Conservation (phyloP, 1,140 invertebrate genomes). For the Nephotettix cincticeps region DNA sequence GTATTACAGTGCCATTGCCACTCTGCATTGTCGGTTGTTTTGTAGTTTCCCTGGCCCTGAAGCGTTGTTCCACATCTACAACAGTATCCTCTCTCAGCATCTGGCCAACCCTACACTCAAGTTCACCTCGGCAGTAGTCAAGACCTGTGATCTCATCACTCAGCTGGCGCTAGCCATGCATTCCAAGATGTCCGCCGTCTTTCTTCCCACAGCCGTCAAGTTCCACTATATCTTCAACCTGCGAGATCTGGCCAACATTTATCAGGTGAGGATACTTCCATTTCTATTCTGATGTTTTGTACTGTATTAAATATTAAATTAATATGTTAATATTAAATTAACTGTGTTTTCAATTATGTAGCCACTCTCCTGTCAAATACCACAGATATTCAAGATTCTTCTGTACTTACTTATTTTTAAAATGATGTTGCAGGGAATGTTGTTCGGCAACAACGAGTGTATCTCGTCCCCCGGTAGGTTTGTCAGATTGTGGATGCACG, state of each 20-base stretch:
- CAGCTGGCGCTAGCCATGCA: slow-evolving; percentile 74
- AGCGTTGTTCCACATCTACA: slow-evolving; percentile 80
- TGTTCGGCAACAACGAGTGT: slow-evolving; percentile 71
- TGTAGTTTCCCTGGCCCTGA: slow-evolving; percentile 79
- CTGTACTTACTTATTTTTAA: too few species aligned
- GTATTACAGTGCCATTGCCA: too few species aligned
- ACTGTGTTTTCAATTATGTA: too few species aligned
- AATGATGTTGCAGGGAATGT: slow-evolving; percentile 74
- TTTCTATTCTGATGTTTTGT: too few species aligned
- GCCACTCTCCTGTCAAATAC: too few species aligned
- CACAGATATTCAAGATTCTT: too few species aligned
- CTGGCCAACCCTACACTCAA: slow-evolving; percentile 64
- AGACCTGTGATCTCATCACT: slow-evolving; percentile 62
- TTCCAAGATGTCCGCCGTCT: slow-evolving; percentile 68
- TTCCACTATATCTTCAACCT: slow-evolving; percentile 96
- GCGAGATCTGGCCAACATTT: slow-evolving; percentile 88
- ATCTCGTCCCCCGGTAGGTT: slow-evolving; percentile 67
- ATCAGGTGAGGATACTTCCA: slow-evolving; percentile 76
- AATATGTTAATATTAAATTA: too few species aligned
- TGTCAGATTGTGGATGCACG: slow-evolving; percentile 85
- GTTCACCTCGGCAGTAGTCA: slow-evolving; percentile 60
- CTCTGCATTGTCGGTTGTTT: too few species aligned
- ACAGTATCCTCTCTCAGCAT: slow-evolving; percentile 78
- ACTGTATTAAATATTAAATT: too few species aligned
- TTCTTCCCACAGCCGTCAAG: slow-evolving; percentile 90